Conservation (phyloP, 2,797 vertebrate genomes). For the Rachycentron canadum region DNA sequence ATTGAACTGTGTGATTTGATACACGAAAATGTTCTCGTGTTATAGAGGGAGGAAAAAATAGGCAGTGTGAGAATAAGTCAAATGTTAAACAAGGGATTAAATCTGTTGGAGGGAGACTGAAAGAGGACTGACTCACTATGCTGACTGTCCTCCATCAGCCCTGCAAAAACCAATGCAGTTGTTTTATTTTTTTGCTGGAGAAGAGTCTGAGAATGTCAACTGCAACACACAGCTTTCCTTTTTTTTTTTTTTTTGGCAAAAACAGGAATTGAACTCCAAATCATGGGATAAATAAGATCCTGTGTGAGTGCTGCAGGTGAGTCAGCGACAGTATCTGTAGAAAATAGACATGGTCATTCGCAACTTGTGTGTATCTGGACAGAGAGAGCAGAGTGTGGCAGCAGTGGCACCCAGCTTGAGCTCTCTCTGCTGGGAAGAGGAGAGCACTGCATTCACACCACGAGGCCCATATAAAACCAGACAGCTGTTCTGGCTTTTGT, state of each 20-base stretch:
- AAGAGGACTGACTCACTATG: constrained; percentile 20
- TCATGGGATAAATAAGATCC: not conserved
- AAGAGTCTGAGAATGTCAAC: not conserved
- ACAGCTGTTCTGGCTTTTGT: constrained; percentile 6
- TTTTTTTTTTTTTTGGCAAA: not conserved
- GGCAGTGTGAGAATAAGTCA: constrained; percentile 15
- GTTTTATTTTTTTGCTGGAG: not conserved
- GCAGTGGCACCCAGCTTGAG: constrained; percentile 52
- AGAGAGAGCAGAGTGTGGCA: not conserved
- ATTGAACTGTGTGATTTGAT: not conserved
- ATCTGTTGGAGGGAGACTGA: constrained; percentile 20
- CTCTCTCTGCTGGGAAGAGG: constrained; percentile 79
- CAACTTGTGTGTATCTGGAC: not conserved
- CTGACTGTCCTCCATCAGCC: constrained; percentile 7
- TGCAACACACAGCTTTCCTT: not conserved
- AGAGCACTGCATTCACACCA: constrained; percentile 55
- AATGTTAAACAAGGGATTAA: constrained; percentile 21
- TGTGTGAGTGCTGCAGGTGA: constrained; percentile 3
- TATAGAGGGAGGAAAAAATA: constrained; percentile 3
- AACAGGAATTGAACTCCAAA: not conserved
- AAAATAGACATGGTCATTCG: not conserved
- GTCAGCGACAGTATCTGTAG: not conserved
- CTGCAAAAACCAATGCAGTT: not conserved
- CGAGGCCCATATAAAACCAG: not conserved
- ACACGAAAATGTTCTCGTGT: not conserved